Evolutionary conservation across 2,888 invertebrate genomes (phyloP), one percentile per base, ranked within the genome.

Genomic region (Epirrhoe tristata): DNA sequence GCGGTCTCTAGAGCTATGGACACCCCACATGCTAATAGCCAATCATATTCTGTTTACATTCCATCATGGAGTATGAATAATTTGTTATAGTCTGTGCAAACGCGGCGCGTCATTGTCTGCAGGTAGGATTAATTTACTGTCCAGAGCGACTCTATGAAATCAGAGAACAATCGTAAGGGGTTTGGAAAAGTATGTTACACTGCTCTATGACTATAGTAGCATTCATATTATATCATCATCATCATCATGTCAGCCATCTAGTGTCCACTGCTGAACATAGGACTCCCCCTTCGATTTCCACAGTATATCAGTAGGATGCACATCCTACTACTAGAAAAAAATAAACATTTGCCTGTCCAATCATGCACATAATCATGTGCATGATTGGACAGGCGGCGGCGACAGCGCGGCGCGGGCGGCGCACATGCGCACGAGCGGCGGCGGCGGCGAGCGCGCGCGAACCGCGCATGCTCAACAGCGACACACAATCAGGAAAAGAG

Each of bases 21-120:
- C 87, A 82, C 87, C 88, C 88, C 80, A 82, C 89, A 90, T 90
- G 90, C 85, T 92, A 91, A 93, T 91, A 92, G 87, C 92, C 93
- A 93, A 93, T 93, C 93, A 93, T 91, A 91, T 91, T 92, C 90
- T 93, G 93, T 93, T 93, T 93, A 92, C 92, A 93, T 93, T 93
- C 90, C 93, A 93, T 93, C 93, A 89, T 81, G 80, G 88, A 86
- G 89, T 89, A 92, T 93, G 93, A 93, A 93, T 93, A 92, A 93
- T 93, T 92, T 90, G 92, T 90, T 93, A 91, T 92, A 91, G 91
- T 92, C 91, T 89, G 83, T 75, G 84, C 88, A 91, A 91, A 92
- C 89, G 90, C 79, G 82, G 81, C 79, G 81, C 78, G 88, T 85
- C 76, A 93, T 93, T 93, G 93, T 93, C 89, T 86, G 82, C 10